These are phyloP conservation scores for Syrista parreyssii DNA, from an alignment of 2,888 invertebrate species.

Conservation along the genomic window DNA sequence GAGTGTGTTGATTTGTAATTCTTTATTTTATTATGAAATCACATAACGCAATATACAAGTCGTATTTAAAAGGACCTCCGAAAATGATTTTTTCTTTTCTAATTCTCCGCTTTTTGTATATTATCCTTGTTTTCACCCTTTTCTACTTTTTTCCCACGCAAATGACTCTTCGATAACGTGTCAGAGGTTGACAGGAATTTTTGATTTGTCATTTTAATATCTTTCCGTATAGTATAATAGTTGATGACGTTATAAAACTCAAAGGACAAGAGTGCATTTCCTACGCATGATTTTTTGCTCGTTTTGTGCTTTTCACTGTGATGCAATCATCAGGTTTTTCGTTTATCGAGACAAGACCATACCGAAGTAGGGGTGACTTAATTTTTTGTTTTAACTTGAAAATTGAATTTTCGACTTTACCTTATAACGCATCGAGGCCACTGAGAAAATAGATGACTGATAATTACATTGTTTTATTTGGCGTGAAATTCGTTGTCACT, in stretches of 20 bases:
- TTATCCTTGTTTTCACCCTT: not conserved
- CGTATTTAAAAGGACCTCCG: conserved; percentile 4
- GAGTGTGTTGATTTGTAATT: conserved; percentile 25
- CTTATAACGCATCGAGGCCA: conserved; percentile 35
- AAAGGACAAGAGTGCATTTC: conserved; percentile 5
- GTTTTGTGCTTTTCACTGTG: conserved; percentile 27
- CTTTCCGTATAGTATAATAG: conserved; percentile 19
- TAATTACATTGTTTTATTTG: conserved; percentile 34
- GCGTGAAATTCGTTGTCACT: conserved; percentile 48
- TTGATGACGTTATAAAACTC: conserved; percentile 48
- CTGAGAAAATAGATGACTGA: conserved; percentile 34
- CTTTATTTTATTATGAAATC: conserved; percentile 52
- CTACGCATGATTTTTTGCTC: conserved; percentile 11
- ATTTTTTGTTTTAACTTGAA: not conserved
- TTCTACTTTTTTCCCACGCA: not conserved
- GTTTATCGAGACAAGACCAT: not conserved
- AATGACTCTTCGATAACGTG: not conserved
- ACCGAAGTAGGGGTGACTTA: not conserved
- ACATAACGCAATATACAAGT: conserved; percentile 49
- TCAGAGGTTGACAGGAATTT: conserved; percentile 26
- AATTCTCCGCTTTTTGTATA: not conserved
- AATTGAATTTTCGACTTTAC: conserved; percentile 10
- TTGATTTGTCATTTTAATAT: conserved; percentile 35
- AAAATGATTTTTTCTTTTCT: not conserved
- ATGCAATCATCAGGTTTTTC: conserved; percentile 21